These are phyloP conservation scores for Acleris literana DNA, from an alignment of 2,888 invertebrate species.

Conservation along the genomic window DNA sequence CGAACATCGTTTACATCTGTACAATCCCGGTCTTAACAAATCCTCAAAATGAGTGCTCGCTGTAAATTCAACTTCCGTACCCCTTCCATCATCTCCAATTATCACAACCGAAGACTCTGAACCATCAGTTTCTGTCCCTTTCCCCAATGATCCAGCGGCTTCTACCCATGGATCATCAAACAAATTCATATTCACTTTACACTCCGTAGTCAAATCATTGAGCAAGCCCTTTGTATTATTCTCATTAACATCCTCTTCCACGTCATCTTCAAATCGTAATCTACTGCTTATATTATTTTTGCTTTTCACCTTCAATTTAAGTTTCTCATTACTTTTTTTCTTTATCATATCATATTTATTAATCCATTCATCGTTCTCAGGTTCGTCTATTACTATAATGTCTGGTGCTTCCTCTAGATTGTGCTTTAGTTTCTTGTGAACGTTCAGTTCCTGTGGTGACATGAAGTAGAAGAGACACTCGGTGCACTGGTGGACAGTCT, in stretches of 20 bases:
- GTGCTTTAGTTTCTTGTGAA: slow-evolving; percentile 45
- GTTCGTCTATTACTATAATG: not conserved
- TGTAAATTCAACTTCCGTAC: not conserved
- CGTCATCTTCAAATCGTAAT: slow-evolving; percentile 46
- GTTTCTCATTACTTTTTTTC: not conserved
- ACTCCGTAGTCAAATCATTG: slow-evolving; percentile 30
- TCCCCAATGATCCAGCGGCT: not conserved
- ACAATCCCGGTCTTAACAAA: slow-evolving; percentile 44
- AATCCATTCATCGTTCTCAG: slow-evolving; percentile 8
- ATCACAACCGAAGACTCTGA: not conserved
- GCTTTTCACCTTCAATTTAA: not conserved
- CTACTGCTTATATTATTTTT: slow-evolving; percentile 33
- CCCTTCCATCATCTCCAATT: not conserved
- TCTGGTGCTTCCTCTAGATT: slow-evolving; percentile 18
- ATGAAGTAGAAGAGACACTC: slow-evolving; percentile 48
- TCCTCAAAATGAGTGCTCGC: slow-evolving; percentile 52
- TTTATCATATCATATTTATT: not conserved
- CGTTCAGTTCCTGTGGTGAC: slow-evolving; percentile 41
- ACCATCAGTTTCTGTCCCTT: not conserved
- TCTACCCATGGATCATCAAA: slow-evolving; percentile 22
- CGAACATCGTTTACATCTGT: slow-evolving; percentile 49
- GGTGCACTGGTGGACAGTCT: slow-evolving; percentile 43
- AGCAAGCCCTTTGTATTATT: slow-evolving; percentile 15
- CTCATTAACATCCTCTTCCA: slow-evolving; percentile 5
- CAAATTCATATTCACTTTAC: slow-evolving; percentile 41